A percentile compares a stretch with the other conserved stretches of the same genome.
phyloP scores from a whole-genome alignment of 2,797 vertebrate genomes.

The Gadopsis bispinosus region DNA sequence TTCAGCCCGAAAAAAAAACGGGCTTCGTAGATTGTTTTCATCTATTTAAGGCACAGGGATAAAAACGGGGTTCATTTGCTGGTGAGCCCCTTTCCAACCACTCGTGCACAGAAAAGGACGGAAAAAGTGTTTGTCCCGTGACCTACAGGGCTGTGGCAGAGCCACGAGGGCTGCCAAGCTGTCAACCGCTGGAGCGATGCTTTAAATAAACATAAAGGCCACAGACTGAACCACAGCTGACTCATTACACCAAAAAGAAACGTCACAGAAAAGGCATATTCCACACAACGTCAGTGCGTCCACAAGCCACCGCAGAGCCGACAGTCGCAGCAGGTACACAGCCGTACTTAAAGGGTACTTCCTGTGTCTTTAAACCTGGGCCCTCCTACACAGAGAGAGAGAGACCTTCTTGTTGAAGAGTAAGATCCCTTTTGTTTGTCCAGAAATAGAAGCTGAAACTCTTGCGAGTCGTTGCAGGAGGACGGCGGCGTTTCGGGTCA shows the following conservation, averaged over 20 bases:
- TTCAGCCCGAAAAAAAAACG: constrained; percentile 16
- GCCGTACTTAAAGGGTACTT: background rate
- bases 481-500: too few species aligned
- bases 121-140: background rate
- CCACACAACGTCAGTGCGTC: constrained; percentile 14
- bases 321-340: background rate
- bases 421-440: too few species aligned
- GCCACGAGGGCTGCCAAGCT: constrained; percentile 38
- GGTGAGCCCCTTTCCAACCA: background rate
- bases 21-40: background rate
- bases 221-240: constrained; percentile 57
- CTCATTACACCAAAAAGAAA: constrained; percentile 25
- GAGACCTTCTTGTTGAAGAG: too few species aligned
- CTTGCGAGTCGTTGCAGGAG: too few species aligned
- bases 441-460: too few species aligned
- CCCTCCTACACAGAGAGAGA: too few species aligned
- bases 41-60: background rate
- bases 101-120: background rate
- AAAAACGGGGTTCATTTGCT: background rate
- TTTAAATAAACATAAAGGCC: constrained; percentile 69
- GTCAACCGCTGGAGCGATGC: constrained; percentile 50
- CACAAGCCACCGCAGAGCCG: constrained; percentile 7
- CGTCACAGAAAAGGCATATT: constrained; percentile 35
- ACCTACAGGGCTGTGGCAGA: constrained; percentile 28
- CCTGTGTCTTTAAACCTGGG: too few species aligned